phyloP scores from a whole-genome alignment of 2,113 vertebrate species.

The Carettochelys insculpta region DNA sequence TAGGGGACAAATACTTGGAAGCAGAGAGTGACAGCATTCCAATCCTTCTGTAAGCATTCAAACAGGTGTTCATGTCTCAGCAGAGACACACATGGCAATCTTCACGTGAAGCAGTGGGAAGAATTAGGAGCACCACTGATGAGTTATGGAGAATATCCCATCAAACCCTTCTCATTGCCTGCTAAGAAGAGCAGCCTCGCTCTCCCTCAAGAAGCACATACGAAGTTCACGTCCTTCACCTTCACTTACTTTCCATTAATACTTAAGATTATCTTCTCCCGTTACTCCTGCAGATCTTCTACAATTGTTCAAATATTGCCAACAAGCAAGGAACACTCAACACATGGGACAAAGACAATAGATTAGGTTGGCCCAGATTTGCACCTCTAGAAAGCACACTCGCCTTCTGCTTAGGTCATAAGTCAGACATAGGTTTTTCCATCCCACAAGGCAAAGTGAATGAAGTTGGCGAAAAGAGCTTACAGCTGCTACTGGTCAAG shows the following conservation, averaged over 20 bases:
- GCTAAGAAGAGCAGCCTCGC: no score
- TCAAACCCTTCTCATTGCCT: background rate
- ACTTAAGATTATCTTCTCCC: background rate
- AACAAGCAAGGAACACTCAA: background rate
- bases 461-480: background rate
- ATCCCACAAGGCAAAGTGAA: rapidly evolving
- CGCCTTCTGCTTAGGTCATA: no score
- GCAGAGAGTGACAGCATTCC: background rate
- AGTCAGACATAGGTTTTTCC: background rate
- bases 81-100: background rate
- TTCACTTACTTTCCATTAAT: background rate
- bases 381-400: background rate
- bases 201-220: background rate
- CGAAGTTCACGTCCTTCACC: background rate
- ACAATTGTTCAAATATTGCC: background rate
- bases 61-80: background rate
- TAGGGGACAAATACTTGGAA: background rate
- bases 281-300: rapidly evolving
- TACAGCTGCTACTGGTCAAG: background rate
- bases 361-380: background rate
- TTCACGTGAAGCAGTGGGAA: background rate
- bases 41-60: background rate
- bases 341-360: background rate
- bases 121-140: rapidly evolving
- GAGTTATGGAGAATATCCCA: background rate